Base-by-base conservation (phyloP, 1,140 invertebrate genomes). In the Nasonia longicornis region DNA sequence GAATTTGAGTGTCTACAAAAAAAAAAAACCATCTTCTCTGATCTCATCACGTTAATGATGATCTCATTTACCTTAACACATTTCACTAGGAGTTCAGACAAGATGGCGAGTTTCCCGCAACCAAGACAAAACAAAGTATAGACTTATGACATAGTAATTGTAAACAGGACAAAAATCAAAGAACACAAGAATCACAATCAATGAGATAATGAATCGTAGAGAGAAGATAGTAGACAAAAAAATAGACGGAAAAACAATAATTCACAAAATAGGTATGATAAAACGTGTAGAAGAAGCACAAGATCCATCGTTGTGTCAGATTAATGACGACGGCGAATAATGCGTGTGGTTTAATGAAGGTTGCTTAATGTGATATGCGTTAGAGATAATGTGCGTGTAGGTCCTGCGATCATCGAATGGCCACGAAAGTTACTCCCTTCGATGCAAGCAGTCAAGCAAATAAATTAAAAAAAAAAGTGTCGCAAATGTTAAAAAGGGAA, bases 61-160 rank as follows among this genome's bases (percentile, higher is more conserved):
- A 26, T 26, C 26, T 26, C 26, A 78, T n/a, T 52, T 26, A 22
- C 29, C 29, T 31, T 72, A 73, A 80, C 3, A 80, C 71, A 74
- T 45, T 66, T 66, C 48, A 63, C 69, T 7, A 80, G 38, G 22
- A 64, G 22, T 72, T 79, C 14, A 79, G 69, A 80, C 35, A 73
- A 80, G 71, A 74, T 74, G 71, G 71, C 26, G n/a, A 66, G 11
- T 80, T 71, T 80, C 38, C 71, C 71, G 66, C 58, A 73, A 80
- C 26, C 38, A 66, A 66, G n/a, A 80, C 31, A 75, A 73, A 80
- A 31, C 22, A 70, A 73, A 69, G 12, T 79, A 31, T 31, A 6
- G 20, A 16, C 10, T 29, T 8, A 35, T 26, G 10, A 67, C 22
- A 31, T 58, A 58, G 20, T 67, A 3, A 67, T 29, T 67, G 29